These are phyloP conservation scores for Megaustenia siamemsis DNA, from an alignment of 2,888 invertebrate genomes.

Conservation along the genomic window DNA sequence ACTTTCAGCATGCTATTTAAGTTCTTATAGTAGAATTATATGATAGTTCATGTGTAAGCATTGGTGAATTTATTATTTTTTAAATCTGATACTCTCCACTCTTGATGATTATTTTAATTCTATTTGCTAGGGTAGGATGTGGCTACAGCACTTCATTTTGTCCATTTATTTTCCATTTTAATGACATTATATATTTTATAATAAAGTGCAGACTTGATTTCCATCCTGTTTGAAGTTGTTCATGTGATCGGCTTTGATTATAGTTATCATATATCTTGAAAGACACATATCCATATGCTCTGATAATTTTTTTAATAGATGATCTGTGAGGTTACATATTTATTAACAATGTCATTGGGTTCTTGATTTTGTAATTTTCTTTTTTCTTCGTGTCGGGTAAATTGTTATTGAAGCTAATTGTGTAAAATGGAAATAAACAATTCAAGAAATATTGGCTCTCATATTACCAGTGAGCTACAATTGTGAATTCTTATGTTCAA, in stretches of 20 bases:
- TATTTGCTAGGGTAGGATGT: not conserved
- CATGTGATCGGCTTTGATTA: conserved; percentile 34
- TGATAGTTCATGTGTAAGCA: not conserved
- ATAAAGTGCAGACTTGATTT: conserved; percentile 35
- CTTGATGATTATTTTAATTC: not conserved
- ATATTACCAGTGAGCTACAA: not conserved
- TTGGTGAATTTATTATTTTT: not conserved
- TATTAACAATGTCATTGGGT: not conserved
- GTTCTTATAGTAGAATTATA: not conserved
- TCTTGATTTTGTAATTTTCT: not conserved
- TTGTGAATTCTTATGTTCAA: not conserved
- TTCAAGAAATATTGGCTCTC: not conserved
- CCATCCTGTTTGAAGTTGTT: conserved; percentile 38
- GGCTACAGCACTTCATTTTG: not conserved
- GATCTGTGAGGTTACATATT: not conserved
- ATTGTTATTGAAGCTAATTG: not conserved
- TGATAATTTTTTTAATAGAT: not conserved
- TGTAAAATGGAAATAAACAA: not conserved
- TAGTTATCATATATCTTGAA: not conserved
- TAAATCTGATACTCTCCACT: not conserved
- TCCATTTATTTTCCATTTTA: not conserved
- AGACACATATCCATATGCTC: not conserved
- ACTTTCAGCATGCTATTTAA: not conserved
- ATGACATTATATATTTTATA: conserved; percentile 19
- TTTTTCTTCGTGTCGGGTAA: not conserved